Evolutionary conservation across 2,888 invertebrate genomes (phyloP), one percentile per base, ranked within the genome.

Genomic region (Philonicus albiceps): DNA sequence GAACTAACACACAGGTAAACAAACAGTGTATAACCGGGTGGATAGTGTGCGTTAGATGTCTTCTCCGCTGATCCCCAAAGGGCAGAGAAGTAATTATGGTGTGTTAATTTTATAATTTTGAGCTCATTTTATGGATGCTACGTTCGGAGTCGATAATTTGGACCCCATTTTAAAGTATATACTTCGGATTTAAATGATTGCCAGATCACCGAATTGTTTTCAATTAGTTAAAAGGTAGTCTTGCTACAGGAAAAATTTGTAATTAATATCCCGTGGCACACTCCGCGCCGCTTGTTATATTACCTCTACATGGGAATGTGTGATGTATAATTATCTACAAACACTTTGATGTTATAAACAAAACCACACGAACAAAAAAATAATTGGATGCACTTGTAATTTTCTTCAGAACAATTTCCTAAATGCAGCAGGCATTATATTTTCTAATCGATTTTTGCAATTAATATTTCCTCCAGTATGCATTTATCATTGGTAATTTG

Each of bases 1-100:
- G 89, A 90, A 89, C 90, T n/a, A 90, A 89, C 89, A 91, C 88
- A 90, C 90, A 90, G 90, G 90, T 90, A 75, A 86, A 86, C 34
- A 89, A 88, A 91, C 89, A 43, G 90, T 22, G 83, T 78, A 74
- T 73, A 87, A 22, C 40, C 73, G 22, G 40, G 16, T 73, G 74
- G 31, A 31, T 53, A 49, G 85, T 85, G 85, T 85, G 53, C 43
- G 30, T 86, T 27, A 78, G 72, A 72, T 87, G 72, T 86, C 74
- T 40, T 76, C 85, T 83, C 19, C 72, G 43, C 30, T 40, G 85
- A 73, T 78, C 81, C 86, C 87, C 84, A 75, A 78, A 74, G 86
- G 84, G 81, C 83, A 83, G 85, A 86, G 81, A 86, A 86, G 43
- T 86, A 87, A 88, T 85, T 86, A 87, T 87, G 88, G 87, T 87